Percentiles rank a stretch among this genome's conserved stretches.
These are phyloP conservation scores for Otis tarda DNA, from an alignment of 2,113 vertebrate species.

Conservation along the genomic window DNA sequence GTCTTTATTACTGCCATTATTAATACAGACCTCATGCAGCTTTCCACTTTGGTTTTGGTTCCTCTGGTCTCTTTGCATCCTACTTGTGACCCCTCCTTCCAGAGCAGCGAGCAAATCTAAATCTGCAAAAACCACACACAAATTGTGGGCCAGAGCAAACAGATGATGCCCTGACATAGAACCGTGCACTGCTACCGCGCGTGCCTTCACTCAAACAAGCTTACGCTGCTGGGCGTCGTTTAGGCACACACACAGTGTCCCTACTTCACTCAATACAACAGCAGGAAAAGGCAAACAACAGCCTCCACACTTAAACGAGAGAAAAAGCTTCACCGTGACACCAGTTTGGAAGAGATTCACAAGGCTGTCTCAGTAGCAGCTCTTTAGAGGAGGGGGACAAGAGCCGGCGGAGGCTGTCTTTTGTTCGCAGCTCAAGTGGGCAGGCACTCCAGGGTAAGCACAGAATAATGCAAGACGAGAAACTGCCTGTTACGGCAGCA, in stretches of 20 bases:
- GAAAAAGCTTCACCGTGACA: background rate
- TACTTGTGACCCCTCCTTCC: background rate
- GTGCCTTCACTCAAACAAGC: background rate
- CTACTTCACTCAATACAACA: background rate
- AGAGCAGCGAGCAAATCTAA: background rate
- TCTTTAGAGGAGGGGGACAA: background rate
- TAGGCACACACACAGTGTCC: background rate
- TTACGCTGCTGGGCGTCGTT: background rate
- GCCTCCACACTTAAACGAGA: background rate
- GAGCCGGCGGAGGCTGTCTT: background rate
- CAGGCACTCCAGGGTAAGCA: conserved; percentile 1
- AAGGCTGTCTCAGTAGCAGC: background rate
- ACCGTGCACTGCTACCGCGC: background rate
- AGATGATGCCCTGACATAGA: background rate
- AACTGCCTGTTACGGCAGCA: background rate
- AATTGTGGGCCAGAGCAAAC: background rate
- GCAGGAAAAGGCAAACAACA: conserved; percentile 12
- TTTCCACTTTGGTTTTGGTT: background rate
- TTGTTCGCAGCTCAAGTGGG: background rate
- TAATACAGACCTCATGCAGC: background rate
- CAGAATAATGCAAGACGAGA: background rate
- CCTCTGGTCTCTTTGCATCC: background rate
- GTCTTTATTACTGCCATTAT: background rate
- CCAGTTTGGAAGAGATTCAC: background rate
- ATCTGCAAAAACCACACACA: background rate